Conservation (phyloP, 1,140 invertebrate species). For the Brachionus plicatilis region DNA sequence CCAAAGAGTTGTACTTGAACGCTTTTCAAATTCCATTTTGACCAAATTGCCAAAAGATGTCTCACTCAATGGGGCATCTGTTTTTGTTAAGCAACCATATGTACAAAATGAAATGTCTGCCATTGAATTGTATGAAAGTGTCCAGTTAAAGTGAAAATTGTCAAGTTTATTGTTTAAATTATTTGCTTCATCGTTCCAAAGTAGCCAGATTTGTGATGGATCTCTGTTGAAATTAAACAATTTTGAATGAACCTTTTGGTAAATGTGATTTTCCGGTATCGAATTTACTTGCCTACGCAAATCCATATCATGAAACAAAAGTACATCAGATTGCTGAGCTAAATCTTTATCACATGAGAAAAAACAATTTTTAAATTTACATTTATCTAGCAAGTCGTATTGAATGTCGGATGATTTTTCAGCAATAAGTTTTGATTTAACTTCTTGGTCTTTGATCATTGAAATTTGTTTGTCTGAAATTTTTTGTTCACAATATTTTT, state of each 20-base stretch:
- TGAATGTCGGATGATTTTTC: not conserved
- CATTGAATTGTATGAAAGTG: not conserved
- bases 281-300: not conserved
- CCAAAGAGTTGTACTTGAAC: slow-evolving; percentile 68
- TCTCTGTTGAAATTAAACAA: slow-evolving; percentile 2
- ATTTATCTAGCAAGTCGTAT: not conserved
- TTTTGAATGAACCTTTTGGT: not conserved
- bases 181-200: slow-evolving; percentile 38
- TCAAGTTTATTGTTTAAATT: not conserved
- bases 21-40: not conserved
- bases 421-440: not conserved
- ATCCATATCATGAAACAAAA: slow-evolving; percentile 18
- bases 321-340: not conserved
- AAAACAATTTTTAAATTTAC: slow-evolving; percentile 35
- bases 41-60: not conserved
- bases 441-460: not conserved
- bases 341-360: not conserved
- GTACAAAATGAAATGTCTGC: slow-evolving; percentile 16
- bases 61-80: not conserved
- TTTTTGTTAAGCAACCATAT: not conserved
- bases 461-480: not conserved
- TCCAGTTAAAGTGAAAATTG: slow-evolving; percentile 13
- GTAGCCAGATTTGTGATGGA: not conserved
- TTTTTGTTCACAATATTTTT: not conserved
- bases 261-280: not conserved